These are phyloP conservation scores for Rhineura floridana DNA, from an alignment of 2,113 vertebrate species.

Conservation along the genomic window DNA sequence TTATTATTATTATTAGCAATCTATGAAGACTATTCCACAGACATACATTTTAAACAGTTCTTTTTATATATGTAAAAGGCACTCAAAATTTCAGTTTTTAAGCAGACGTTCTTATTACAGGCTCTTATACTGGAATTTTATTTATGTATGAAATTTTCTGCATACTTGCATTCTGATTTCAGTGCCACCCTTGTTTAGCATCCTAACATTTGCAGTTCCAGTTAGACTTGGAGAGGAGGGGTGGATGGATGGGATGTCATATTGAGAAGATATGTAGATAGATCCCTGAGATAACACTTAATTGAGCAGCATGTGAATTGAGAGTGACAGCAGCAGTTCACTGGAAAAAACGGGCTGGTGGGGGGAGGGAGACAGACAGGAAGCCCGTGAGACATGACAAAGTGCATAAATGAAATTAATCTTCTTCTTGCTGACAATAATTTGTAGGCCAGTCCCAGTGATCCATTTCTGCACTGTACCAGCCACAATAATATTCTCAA, in stretches of 20 bases:
- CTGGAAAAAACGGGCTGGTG: conserved; percentile 65
- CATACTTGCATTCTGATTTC: conserved; percentile 24
- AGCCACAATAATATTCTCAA: conserved; percentile 48
- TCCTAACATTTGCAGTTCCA: conserved; percentile 34
- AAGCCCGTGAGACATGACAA: conserved; percentile 74
- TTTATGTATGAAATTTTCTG: conserved; percentile 14
- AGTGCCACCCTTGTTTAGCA: neutral
- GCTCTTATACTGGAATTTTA: neutral
- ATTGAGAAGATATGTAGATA: conserved; percentile 56
- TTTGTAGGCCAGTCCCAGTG: conserved; percentile 57
- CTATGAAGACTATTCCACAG: neutral
- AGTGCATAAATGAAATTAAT: conserved; percentile 76
- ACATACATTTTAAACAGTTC: neutral
- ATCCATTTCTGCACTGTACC: conserved; percentile 46
- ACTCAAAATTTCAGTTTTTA: conserved; percentile 11
- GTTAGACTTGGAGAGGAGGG: conserved; percentile 18
- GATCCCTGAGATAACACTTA: conserved; percentile 64
- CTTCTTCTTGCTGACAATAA: conserved; percentile 73
- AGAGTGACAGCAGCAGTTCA: conserved; percentile 72
- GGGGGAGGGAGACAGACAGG: conserved; percentile 64
- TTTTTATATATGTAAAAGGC: neutral
- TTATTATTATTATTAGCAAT: neutral
- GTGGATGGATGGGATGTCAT: conserved; percentile 37
- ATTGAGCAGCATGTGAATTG: conserved; percentile 68
- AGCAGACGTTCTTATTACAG: neutral